phyloP scores from a whole-genome alignment of 2,113 vertebrate genomes.

The Notothenia coriiceps region DNA sequence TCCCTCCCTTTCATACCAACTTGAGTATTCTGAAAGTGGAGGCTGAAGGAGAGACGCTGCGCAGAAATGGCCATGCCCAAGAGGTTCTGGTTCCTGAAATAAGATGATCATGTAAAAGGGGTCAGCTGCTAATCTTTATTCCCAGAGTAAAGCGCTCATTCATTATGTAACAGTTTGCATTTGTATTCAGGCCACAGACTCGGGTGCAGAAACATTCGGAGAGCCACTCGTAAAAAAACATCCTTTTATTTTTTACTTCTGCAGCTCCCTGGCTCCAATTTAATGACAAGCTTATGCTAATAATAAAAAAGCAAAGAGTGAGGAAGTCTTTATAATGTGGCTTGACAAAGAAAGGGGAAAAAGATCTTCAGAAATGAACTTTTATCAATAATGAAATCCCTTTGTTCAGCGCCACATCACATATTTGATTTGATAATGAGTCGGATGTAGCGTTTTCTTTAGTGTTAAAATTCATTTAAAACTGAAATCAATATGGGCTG shows the following conservation, averaged over 20 bases:
- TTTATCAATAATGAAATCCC: slow-evolving; percentile 56
- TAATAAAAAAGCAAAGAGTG: slow-evolving; percentile 20
- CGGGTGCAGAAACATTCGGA: slow-evolving; percentile 73
- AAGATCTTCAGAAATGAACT: slow-evolving; percentile 55
- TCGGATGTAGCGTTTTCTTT: slow-evolving; percentile 43
- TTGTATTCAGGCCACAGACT: slow-evolving; percentile 84
- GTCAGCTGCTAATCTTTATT: slow-evolving; percentile 85
- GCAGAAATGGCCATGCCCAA: slow-evolving; percentile 64
- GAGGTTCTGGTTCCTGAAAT: slow-evolving; percentile 81
- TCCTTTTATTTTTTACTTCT: slow-evolving; percentile 67
- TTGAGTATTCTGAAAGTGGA: slow-evolving; percentile 39
- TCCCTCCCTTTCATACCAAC: slow-evolving; percentile 12
- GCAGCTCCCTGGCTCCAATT: slow-evolving; percentile 26
- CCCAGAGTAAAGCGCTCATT: slow-evolving; percentile 83
- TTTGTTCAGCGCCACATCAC: slow-evolving; percentile 61
- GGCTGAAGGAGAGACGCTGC: slow-evolving; percentile 47
- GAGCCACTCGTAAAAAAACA: slow-evolving; percentile 75
- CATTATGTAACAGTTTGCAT: slow-evolving; percentile 86
- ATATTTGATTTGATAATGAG: slow-evolving; percentile 75
- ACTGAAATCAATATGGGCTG: slow-evolving; percentile 61
- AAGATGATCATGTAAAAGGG: slow-evolving; percentile 81
- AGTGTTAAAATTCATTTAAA: slow-evolving; percentile 60
- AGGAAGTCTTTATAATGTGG: slow-evolving; percentile 63
- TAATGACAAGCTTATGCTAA: slow-evolving; percentile 33
- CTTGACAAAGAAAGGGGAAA: slow-evolving; percentile 63